Evolutionary conservation across 2,888 invertebrate species (phyloP).

Genomic region (Cepaea hortensis): DNA sequence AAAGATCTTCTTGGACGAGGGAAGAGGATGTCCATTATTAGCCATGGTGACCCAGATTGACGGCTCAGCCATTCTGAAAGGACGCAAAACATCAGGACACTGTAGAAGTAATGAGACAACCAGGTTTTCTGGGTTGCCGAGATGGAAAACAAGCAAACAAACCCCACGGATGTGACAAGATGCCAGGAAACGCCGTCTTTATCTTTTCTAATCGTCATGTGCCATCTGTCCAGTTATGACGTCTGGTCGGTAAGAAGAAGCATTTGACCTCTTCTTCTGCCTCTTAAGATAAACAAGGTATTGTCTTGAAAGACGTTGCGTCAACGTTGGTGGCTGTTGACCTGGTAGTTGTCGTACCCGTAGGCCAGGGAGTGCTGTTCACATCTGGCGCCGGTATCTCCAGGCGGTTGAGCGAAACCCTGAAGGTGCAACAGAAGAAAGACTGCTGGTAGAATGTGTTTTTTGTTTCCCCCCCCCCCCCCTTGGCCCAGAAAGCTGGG

Average conservation of each 20-base stretch:
- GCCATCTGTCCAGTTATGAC: constrained; percentile 25
- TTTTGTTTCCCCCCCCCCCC: too few species aligned
- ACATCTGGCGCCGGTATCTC: not conserved
- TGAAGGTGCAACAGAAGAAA: not conserved
- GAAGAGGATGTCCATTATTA: too few species aligned
- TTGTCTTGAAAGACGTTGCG: constrained; percentile 1
- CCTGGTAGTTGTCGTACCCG: not conserved
- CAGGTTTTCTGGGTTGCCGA: not conserved
- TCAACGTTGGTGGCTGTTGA: not conserved
- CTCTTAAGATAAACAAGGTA: not conserved
- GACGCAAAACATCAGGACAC: not conserved
- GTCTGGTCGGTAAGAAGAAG: not conserved
- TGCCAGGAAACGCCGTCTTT: not conserved
- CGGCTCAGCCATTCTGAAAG: not conserved
- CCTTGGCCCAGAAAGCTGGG: too few species aligned
- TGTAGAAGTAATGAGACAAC: constrained; percentile 10
- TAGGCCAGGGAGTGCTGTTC: too few species aligned
- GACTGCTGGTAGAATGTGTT: too few species aligned
- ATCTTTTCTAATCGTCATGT: not conserved
- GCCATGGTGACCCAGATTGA: not conserved
- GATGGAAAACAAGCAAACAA: not conserved
- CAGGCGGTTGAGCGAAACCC: not conserved
- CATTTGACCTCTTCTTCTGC: not conserved
- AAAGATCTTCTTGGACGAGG: too few species aligned
- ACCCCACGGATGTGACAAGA: not conserved